Evolutionary conservation across 2,888 invertebrate species (phyloP), one percentile per base, ranked within the genome.

Genomic region (Clusia tigrina): DNA sequence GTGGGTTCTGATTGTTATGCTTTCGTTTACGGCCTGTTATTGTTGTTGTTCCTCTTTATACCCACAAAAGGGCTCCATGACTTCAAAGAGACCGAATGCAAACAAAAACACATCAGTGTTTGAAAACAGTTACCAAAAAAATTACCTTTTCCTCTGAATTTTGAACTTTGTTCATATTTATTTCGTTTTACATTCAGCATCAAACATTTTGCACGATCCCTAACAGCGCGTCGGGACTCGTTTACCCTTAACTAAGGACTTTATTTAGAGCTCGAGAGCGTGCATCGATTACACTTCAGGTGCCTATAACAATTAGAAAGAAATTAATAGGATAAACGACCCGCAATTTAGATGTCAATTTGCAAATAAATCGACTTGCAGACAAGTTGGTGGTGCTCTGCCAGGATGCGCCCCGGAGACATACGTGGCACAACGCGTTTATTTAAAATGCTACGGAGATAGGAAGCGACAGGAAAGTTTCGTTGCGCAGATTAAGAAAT

Each of bases 261-360:
- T n/a, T n/a, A n/a, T n/a, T n/a, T n/a, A n/a, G n/a, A 5, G 9
- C 42, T 15, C n/a, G 42, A 15, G 20, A 60, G 64, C 60, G 37
- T 38, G 54, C 71, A 71, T 73, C 76, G 76, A 74, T 74, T 74
- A 72, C 73, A 73, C 74, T 70, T 74, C 70, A 59, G 74, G 74
- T 69, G 76, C 62, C 62, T 66, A 73, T 74, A 77, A 76, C 75
- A 77, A 74, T 74, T 74, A 77, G 75, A 67, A 64, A 70, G 67
- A 74, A 77, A 74, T 77, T 77, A 77, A 76, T 70, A 62, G 67
- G 74, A 77, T 77, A 76, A 77, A 73, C 70, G 78, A 70, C 3
- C 48, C 48, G 48, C 48, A 48, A 48, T 48, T 48, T 48, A 20
- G 5, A 3, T 48, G 48, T 48, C 20, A 48, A 48, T 48, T 48